Conservation (phyloP, 2,888 invertebrate species). For the Arenicola marina region DNA sequence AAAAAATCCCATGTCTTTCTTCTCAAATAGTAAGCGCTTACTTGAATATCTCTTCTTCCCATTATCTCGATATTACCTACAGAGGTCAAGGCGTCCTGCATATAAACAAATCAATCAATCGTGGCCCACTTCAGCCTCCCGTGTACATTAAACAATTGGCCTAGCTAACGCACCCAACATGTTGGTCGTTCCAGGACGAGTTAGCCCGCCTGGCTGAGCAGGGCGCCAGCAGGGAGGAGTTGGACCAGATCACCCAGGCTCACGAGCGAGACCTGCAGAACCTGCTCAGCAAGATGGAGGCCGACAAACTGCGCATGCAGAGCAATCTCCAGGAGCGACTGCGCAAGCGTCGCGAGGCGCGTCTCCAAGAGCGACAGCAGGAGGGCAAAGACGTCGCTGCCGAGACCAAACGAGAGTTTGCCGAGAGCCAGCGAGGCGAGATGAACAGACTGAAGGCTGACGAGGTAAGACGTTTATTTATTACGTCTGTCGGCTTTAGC, state of each 20-base stretch:
- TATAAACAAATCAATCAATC: too few relatives aligned
- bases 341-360: conserved; percentile 46
- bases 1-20: too few relatives aligned
- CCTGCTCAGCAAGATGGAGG: conserved; percentile 52
- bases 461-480: conserved; percentile 35
- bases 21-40: too few relatives aligned
- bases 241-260: conserved; percentile 46
- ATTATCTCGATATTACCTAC: too few relatives aligned
- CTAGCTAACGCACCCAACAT: neutral
- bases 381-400: conserved; percentile 39
- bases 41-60: too few relatives aligned
- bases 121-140: too few relatives aligned
- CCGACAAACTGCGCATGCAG: conserved; percentile 54
- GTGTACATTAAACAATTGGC: too few relatives aligned
- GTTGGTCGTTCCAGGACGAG: conserved; percentile 42
- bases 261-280: conserved; percentile 50
- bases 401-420: conserved; percentile 43
- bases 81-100: too few relatives aligned
- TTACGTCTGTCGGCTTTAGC: too few relatives aligned
- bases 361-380: conserved; percentile 42
- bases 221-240: conserved; percentile 50
- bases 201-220: conserved; percentile 42
- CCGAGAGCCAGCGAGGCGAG: conserved; percentile 45
- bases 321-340: conserved; percentile 51
- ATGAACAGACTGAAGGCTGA: conserved; percentile 46